Conservation (phyloP, 53 echinoderm and acorn worm species). For the Holothuria leucospilota region DNA sequence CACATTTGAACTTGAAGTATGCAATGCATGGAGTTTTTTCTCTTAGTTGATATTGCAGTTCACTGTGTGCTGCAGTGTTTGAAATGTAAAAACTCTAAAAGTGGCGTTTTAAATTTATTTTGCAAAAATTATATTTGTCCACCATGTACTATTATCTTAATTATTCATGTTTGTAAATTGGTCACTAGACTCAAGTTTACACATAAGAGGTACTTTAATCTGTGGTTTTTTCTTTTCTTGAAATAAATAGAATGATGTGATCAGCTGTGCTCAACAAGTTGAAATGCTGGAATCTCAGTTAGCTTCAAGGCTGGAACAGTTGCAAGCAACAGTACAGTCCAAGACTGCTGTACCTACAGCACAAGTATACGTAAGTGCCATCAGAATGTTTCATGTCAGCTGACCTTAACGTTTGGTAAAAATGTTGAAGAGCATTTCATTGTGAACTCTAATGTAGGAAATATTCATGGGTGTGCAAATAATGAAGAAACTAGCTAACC, state of each 20-base stretch:
- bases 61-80: no score
- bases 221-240: not conserved
- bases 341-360: constrained; percentile 99
- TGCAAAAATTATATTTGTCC: no score
- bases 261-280: constrained; percentile 99
- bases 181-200: not conserved
- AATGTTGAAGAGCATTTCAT: not conserved
- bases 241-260: constrained; percentile 89
- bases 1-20: no score
- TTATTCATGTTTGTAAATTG: not conserved
- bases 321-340: constrained; percentile 97
- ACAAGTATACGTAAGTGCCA: constrained; percentile 95
- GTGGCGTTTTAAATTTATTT: no score
- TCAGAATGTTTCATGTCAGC: not conserved
- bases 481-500: not conserved
- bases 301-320: constrained; percentile 91
- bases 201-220: not conserved
- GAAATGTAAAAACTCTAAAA: no score
- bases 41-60: no score
- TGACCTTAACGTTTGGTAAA: not conserved
- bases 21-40: no score
- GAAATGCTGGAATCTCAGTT: constrained; percentile 97
- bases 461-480: not conserved
- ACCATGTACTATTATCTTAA: no score
- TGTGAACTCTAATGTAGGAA: not conserved